Evolutionary conservation across 2,888 invertebrate species (phyloP).

Genomic region (Drosophila sordidula): DNA sequence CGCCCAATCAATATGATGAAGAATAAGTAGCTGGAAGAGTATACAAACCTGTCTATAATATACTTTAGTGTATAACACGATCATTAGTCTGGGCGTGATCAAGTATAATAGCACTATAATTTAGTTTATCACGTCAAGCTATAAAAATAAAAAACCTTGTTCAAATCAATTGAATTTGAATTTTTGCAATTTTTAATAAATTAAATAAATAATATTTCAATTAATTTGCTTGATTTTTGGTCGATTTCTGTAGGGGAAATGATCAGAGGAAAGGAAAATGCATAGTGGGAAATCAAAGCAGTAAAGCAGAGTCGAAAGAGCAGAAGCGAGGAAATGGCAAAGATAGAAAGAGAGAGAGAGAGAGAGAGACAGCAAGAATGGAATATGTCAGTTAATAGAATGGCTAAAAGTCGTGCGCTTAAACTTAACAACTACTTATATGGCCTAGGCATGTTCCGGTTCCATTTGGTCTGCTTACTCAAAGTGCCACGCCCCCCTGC

Average conservation of each 20-base stretch:
- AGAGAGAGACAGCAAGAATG: constrained; percentile 1
- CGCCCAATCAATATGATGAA: too few relatives aligned
- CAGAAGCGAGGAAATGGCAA: constrained; percentile 4
- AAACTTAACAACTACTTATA: constrained; percentile 64
- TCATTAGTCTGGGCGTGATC: constrained; percentile 4
- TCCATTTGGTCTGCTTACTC: constrained; percentile 70
- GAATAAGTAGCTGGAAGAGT: not conserved
- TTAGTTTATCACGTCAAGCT: not conserved
- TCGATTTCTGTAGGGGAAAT: constrained; percentile 60
- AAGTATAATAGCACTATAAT: constrained; percentile 17
- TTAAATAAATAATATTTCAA: constrained; percentile 83
- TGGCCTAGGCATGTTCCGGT: constrained; percentile 74
- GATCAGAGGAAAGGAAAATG: constrained; percentile 20
- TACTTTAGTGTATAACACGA: not conserved
- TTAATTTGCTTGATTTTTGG: constrained; percentile 70
- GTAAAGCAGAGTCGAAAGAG: constrained; percentile 16
- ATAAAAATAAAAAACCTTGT: constrained; percentile 3
- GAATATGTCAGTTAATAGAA: constrained; percentile 42
- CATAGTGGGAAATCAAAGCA: constrained; percentile 20
- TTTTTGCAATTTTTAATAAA: constrained; percentile 82
- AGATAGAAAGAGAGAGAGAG: constrained; percentile 3
- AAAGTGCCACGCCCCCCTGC: constrained; percentile 45
- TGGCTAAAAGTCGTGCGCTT: constrained; percentile 72
- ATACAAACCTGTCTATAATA: not conserved
- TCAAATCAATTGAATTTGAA: constrained; percentile 50